These are phyloP conservation scores for Eilema depressum DNA, from an alignment of 2,888 invertebrate species.

Conservation along the genomic window DNA sequence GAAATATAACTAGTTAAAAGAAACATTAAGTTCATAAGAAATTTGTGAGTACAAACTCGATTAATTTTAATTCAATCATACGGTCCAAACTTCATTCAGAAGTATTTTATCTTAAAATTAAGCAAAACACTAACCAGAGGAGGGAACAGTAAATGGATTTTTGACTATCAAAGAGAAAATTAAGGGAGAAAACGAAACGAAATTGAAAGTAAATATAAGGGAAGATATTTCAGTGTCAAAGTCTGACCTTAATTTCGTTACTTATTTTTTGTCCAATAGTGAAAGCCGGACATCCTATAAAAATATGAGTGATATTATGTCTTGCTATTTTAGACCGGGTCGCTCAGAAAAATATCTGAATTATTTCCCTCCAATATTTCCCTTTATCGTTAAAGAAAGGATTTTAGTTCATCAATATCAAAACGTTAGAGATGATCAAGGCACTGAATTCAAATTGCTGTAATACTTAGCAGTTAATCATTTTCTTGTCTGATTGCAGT, in stretches of 20 bases:
- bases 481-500: too few relatives aligned
- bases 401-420: too few relatives aligned
- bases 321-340: too few relatives aligned
- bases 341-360: too few relatives aligned
- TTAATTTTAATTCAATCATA: not conserved
- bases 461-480: too few relatives aligned
- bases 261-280: not conserved
- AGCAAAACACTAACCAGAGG: slow-evolving; percentile 4
- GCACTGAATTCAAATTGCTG: too few relatives aligned
- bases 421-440: too few relatives aligned
- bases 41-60: not conserved
- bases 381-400: too few relatives aligned
- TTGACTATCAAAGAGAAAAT: slow-evolving; percentile 4
- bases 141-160: not conserved
- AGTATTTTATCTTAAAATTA: slow-evolving; percentile 1
- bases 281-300: too few relatives aligned
- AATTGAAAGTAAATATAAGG: not conserved
- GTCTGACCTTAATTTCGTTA: not conserved
- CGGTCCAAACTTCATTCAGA: not conserved
- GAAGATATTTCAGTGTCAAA: not conserved
- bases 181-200: not conserved
- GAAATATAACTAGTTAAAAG: not conserved
- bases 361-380: too few relatives aligned
- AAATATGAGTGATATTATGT: too few relatives aligned
- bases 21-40: not conserved